Evolutionary conservation across 2,797 vertebrate genomes (phyloP).

Genomic region (Phoebastria nigripes): DNA sequence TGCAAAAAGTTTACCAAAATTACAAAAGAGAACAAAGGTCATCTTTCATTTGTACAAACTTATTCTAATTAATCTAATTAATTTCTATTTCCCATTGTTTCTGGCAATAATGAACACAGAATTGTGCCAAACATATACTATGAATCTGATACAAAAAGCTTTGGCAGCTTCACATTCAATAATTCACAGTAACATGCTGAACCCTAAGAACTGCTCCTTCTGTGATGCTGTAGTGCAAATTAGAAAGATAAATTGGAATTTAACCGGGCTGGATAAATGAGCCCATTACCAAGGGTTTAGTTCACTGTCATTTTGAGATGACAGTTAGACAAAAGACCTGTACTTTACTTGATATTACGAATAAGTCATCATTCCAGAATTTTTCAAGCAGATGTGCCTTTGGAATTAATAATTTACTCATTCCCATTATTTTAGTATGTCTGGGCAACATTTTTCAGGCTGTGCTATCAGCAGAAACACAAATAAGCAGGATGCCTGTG

Average conservation of each 20-base stretch:
- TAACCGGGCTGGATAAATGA: conserved; percentile 24
- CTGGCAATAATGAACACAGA: neutral
- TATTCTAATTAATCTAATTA: conserved; percentile 3
- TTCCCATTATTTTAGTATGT: neutral
- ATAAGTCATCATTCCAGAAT: neutral
- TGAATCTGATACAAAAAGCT: neutral
- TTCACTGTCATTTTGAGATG: conserved; percentile 9
- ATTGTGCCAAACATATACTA: neutral
- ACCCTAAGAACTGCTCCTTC: neutral
- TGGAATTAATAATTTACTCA: neutral
- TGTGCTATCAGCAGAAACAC: neutral
- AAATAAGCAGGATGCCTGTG: neutral
- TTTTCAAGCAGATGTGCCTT: neutral
- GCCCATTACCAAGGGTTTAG: conserved; percentile 22
- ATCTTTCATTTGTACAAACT: neutral
- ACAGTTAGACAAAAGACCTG: conserved; percentile 37
- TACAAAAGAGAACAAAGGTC: neutral
- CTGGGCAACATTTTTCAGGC: neutral
- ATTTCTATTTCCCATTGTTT: neutral
- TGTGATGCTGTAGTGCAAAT: neutral
- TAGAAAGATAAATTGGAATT: conserved; percentile 43
- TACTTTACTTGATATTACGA: neutral
- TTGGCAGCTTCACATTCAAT: neutral
- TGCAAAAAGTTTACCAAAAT: neutral
- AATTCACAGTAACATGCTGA: neutral